Conservation (phyloP, 2,113 vertebrate genomes). For the Nycticorax nycticorax region DNA sequence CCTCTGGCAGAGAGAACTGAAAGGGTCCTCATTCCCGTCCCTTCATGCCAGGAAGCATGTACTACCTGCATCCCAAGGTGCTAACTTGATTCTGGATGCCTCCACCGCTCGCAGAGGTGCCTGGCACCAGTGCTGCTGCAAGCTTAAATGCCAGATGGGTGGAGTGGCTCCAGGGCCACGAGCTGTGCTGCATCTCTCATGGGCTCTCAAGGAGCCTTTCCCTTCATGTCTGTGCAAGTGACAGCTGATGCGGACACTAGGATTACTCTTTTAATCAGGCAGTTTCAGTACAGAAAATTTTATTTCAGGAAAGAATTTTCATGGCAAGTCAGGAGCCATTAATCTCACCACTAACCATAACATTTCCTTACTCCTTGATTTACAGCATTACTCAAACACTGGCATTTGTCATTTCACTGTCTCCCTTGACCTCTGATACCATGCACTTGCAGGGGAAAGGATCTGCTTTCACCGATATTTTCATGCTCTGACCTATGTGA, state of each 20-base stretch:
- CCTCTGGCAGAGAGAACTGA: not conserved
- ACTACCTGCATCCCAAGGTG: not conserved
- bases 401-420: conserved; percentile 13
- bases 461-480: not conserved
- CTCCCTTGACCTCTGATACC: conserved; percentile 17
- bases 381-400: not conserved
- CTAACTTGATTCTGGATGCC: not conserved
- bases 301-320: conserved; percentile 44
- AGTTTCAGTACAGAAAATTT: not conserved
- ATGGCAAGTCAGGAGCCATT: not conserved
- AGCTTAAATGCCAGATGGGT: not conserved
- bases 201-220: not conserved
- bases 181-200: not conserved
- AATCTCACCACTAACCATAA: not conserved
- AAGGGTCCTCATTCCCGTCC: not conserved
- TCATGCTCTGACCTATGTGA: not conserved
- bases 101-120: not conserved
- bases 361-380: not conserved
- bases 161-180: not conserved
- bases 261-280: not conserved
- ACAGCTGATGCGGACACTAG: not conserved
- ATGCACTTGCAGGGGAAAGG: not conserved
- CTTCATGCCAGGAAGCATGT: not conserved
- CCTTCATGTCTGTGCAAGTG: not conserved
- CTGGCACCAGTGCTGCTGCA: not conserved